phyloP scores from a whole-genome alignment of 2,113 vertebrate species.

The Anoplopoma fimbria region DNA sequence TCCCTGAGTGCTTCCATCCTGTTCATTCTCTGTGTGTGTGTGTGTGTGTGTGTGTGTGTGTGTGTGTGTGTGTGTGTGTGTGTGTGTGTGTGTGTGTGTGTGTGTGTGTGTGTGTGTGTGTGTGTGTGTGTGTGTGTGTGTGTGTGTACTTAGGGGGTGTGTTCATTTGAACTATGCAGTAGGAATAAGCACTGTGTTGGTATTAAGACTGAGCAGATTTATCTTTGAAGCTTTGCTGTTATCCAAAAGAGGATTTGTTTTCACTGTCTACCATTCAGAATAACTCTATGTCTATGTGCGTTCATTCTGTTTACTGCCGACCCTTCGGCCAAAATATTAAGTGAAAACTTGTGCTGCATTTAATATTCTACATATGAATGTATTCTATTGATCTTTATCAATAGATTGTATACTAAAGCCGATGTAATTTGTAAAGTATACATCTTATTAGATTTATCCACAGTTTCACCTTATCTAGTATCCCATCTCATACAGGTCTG shows the following conservation, averaged over 20 bases:
- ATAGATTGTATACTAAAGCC: background rate
- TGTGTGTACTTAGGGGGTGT: background rate
- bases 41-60: background rate
- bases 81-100: background rate
- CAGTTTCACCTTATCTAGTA: too few relatives aligned
- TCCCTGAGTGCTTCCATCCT: background rate
- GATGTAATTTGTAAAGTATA: background rate
- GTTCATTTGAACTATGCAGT: conserved; percentile 7
- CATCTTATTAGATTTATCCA: background rate
- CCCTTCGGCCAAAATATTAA: background rate
- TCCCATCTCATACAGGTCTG: background rate
- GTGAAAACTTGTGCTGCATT: background rate
- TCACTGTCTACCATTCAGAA: background rate
- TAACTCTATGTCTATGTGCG: background rate
- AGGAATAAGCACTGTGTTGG: conserved; percentile 3
- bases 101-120: background rate
- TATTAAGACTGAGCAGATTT: conserved; percentile 35
- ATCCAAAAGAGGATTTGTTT: conserved; percentile 28
- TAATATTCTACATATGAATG: background rate
- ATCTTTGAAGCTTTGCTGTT: conserved; percentile 8
- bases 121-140: background rate
- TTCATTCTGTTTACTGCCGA: background rate
- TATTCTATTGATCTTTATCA: background rate
- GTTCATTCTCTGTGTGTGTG: background rate
- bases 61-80: background rate